phyloP scores from a whole-genome alignment of 2,797 vertebrate genomes.

The Vireo griseus region DNA sequence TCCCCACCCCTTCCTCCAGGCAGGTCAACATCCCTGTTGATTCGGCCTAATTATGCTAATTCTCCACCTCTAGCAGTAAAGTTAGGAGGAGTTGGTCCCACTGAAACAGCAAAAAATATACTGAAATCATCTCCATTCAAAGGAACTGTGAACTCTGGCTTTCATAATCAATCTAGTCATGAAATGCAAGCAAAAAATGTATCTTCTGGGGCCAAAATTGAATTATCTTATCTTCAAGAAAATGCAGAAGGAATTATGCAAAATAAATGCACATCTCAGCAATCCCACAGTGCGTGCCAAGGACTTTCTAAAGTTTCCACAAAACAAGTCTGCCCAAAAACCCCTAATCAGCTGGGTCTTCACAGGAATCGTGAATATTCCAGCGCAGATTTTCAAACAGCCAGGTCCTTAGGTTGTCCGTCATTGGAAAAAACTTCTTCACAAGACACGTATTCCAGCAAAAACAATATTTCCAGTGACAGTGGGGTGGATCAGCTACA shows the following conservation, averaged over 20 bases:
- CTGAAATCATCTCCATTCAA: conserved; percentile 54
- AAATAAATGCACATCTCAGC: conserved; percentile 63
- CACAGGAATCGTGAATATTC: conserved; percentile 67
- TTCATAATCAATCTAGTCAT: conserved; percentile 73
- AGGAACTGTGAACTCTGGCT: conserved; percentile 67
- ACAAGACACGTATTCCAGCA: conserved; percentile 68
- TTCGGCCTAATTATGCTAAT: conserved; percentile 80
- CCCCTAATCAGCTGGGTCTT: conserved; percentile 75
- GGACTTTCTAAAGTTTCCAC: conserved; percentile 76
- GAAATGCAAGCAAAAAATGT: conserved; percentile 75
- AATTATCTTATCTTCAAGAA: conserved; percentile 72
- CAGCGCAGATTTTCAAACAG: conserved; percentile 70
- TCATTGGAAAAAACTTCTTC: conserved; percentile 72
- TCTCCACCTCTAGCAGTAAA: conserved; percentile 72
- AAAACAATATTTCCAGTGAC: conserved; percentile 68
- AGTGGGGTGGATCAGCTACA: conserved; percentile 63
- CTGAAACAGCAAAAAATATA: conserved; percentile 60
- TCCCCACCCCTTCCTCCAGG: conserved; percentile 84
- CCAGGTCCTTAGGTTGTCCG: conserved; percentile 70
- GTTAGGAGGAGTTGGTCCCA: conserved; percentile 61
- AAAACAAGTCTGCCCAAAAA: conserved; percentile 76
- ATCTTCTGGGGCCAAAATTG: conserved; percentile 71
- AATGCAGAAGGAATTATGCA: conserved; percentile 61
- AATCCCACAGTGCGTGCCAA: conserved; percentile 69
- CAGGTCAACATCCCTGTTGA: conserved; percentile 84